phyloP scores from a whole-genome alignment of 2,888 invertebrate genomes.

The Chymomyza fuscimana region DNA sequence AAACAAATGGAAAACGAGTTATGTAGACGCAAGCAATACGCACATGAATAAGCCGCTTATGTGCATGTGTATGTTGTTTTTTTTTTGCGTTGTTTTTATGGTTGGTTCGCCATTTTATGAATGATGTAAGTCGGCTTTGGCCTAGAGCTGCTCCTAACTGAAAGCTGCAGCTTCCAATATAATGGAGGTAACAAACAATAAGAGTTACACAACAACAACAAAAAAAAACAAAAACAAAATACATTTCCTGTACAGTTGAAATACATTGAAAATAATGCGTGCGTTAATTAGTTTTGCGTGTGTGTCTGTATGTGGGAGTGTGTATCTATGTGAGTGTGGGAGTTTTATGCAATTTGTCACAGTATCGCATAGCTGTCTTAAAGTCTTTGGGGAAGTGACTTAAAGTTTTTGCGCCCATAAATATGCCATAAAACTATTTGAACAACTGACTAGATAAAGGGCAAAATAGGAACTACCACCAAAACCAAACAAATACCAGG shows the following conservation, averaged over 20 bases:
- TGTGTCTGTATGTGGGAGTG: conserved; percentile 17
- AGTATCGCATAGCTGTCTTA: conserved; percentile 44
- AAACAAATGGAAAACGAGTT: conserved; percentile 19
- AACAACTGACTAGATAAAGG: conserved; percentile 62
- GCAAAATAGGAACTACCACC: conserved; percentile 47
- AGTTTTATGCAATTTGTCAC: background rate
- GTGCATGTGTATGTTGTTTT: conserved; percentile 22
- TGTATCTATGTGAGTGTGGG: background rate
- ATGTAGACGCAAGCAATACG: conserved; percentile 49
- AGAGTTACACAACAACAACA: conserved; percentile 25
- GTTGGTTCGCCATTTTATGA: conserved; percentile 66
- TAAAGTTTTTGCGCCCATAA: conserved; percentile 69
- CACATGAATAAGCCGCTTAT: conserved; percentile 63
- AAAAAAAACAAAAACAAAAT: conserved; percentile 9
- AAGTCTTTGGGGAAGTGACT: conserved; percentile 59
- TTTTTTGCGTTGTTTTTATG: conserved; percentile 35
- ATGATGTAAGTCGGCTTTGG: conserved; percentile 68
- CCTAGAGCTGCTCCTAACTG: conserved; percentile 52
- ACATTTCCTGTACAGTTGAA: background rate
- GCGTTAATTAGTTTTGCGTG: conserved; percentile 64
- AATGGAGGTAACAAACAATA: conserved; percentile 45
- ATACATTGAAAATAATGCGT: conserved; percentile 34
- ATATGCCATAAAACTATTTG: conserved; percentile 71
- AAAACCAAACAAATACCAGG: conserved; percentile 38
- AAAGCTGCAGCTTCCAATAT: conserved; percentile 40